Evolutionary conservation across 2,888 invertebrate genomes (phyloP).

Genomic region (Drosophila longiperda): DNA sequence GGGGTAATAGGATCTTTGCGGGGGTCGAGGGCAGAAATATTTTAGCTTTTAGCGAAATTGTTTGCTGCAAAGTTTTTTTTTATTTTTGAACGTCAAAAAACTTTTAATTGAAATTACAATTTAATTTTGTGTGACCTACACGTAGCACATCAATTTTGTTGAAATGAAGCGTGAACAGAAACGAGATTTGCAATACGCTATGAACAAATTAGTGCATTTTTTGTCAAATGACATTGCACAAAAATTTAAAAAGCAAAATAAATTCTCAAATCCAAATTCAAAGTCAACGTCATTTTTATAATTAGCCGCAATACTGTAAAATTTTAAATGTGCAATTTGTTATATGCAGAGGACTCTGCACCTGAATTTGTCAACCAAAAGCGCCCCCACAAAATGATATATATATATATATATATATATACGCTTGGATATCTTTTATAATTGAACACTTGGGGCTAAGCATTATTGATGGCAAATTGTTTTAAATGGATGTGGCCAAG

Average conservation of each 20-base stretch:
- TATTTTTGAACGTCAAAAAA: conserved; percentile 37
- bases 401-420: neutral
- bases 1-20: neutral
- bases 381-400: conserved; percentile 16
- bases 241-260: conserved; percentile 4
- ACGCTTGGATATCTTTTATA: conserved; percentile 25
- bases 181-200: conserved; percentile 20
- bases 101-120: conserved; percentile 67
- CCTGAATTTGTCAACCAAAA: conserved; percentile 46
- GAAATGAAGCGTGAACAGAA: conserved; percentile 45
- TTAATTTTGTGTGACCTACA: conserved; percentile 34
- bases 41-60: conserved; percentile 51
- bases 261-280: conserved; percentile 16
- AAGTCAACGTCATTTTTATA: conserved; percentile 34
- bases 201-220: conserved; percentile 37
- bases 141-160: conserved; percentile 31
- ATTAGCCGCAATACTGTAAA: conserved; percentile 27
- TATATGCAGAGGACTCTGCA: conserved; percentile 10
- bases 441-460: conserved; percentile 20
- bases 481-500: conserved; percentile 8
- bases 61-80: conserved; percentile 29
- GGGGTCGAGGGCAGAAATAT: conserved; percentile 1
- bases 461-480: conserved; percentile 59
- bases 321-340: conserved; percentile 32
- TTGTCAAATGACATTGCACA: conserved; percentile 33